These are phyloP conservation scores for Nymphalis polychloros DNA, from an alignment of 2,888 invertebrate genomes.

Conservation along the genomic window DNA sequence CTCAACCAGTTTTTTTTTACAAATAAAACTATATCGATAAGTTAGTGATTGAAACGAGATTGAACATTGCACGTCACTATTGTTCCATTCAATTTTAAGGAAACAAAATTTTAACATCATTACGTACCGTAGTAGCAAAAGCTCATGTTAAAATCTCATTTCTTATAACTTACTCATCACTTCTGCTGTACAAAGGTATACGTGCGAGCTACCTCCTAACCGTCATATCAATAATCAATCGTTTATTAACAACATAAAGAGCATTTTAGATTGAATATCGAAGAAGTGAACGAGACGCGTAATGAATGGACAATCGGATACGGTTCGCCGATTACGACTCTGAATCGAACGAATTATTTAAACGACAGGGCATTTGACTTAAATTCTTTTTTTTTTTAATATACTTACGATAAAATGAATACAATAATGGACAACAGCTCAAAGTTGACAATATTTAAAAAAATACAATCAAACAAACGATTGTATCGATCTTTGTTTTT, in stretches of 20 bases:
- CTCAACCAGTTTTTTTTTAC: constrained; percentile 20
- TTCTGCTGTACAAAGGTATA: constrained; percentile 1
- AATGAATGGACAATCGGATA: constrained; percentile 33
- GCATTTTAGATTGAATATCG: constrained; percentile 13
- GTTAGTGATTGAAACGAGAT: constrained; percentile 49
- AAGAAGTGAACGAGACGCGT: constrained; percentile 37
- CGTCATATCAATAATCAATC: neutral
- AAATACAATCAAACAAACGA: neutral
- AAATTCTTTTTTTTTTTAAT: no score
- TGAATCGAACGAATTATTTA: neutral
- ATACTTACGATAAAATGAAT: neutral
- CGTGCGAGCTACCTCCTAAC: constrained; percentile 5
- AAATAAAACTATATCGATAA: constrained; percentile 35
- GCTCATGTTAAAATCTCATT: constrained; percentile 36
- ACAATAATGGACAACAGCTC: neutral
- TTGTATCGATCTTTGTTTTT: neutral
- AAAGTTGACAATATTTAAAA: neutral
- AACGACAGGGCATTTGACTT: constrained; percentile 15
- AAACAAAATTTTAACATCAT: constrained; percentile 19
- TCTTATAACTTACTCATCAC: constrained; percentile 27
- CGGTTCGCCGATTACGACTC: neutral
- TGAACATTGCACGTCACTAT: constrained; percentile 45
- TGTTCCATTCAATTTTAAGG: constrained; percentile 31
- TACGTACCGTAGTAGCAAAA: constrained; percentile 14
- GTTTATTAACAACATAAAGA: neutral